Conservation (phyloP, 2,797 vertebrate species). For the Sebastes trivittatus region DNA sequence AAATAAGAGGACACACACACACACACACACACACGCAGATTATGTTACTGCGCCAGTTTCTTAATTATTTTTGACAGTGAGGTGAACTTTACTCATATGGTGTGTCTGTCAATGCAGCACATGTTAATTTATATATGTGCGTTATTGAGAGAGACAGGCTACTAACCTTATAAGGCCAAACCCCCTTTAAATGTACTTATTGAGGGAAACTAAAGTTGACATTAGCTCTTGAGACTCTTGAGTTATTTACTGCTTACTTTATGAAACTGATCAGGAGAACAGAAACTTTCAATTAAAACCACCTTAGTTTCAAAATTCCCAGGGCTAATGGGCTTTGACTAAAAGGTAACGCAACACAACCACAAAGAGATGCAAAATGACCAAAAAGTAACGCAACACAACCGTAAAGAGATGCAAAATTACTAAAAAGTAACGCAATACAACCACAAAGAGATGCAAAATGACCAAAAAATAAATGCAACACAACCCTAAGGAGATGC, state of each 20-base stretch:
- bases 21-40: not conserved
- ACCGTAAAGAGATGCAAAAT: not conserved
- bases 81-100: not conserved
- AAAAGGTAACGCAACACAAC: not conserved
- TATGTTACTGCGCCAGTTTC: not conserved
- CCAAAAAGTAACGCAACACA: not conserved
- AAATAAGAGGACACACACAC: not conserved
- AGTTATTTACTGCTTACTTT: not conserved
- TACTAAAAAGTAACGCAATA: rapidly evolving
- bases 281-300: not conserved
- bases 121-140: not conserved
- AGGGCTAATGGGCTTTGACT: not conserved
- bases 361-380: not conserved
- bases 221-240: not conserved
- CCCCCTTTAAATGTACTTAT: not conserved
- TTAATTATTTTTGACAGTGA: not conserved
- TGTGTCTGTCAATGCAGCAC: not conserved
- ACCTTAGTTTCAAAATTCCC: not conserved
- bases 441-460: not conserved
- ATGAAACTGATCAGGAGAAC: not conserved
- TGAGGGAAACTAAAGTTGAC: not conserved
- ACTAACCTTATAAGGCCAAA: too few species aligned
- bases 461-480: not conserved
- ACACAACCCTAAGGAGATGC: not conserved
- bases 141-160: not conserved